phyloP scores from a whole-genome alignment of 2,888 invertebrate genomes.

The Helleia helle region DNA sequence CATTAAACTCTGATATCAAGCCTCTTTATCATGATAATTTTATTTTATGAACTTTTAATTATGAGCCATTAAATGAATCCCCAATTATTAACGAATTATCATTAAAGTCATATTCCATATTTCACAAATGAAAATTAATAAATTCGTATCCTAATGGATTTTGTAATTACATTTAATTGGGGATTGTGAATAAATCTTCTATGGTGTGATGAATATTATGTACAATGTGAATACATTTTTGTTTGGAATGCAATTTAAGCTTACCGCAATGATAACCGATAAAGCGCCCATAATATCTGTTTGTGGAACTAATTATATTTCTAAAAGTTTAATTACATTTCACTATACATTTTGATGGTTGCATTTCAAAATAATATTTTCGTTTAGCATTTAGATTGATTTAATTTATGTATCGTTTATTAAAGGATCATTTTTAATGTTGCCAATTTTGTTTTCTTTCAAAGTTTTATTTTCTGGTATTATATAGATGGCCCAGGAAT shows the following conservation, averaged over 20 bases:
- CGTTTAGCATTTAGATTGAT: too few relatives aligned
- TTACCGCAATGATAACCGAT: not conserved
- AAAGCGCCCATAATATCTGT: not conserved
- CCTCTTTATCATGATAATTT: too few relatives aligned
- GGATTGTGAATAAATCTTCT: not conserved
- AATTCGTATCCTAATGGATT: constrained; percentile 6
- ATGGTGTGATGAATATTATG: not conserved
- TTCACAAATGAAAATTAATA: constrained; percentile 2
- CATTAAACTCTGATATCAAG: too few relatives aligned
- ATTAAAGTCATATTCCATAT: not conserved
- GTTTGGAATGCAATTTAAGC: not conserved
- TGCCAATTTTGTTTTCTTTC: too few relatives aligned
- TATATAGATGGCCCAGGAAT: too few relatives aligned
- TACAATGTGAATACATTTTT: not conserved
- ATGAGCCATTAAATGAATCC: too few relatives aligned
- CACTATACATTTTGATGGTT: too few relatives aligned
- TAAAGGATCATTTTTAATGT: too few relatives aligned
- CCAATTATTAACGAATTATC: not conserved
- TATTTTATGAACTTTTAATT: too few relatives aligned
- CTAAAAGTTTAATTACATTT: not conserved
- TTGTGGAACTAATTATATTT: not conserved
- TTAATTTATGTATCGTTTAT: too few relatives aligned
- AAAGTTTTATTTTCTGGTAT: too few relatives aligned
- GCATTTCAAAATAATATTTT: too few relatives aligned
- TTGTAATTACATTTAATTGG: constrained; percentile 3